A percentile compares a stretch with the other conserved stretches of the same genome.
phyloP scores from a whole-genome alignment of 1,140 invertebrate species.

The Mya arenaria region DNA sequence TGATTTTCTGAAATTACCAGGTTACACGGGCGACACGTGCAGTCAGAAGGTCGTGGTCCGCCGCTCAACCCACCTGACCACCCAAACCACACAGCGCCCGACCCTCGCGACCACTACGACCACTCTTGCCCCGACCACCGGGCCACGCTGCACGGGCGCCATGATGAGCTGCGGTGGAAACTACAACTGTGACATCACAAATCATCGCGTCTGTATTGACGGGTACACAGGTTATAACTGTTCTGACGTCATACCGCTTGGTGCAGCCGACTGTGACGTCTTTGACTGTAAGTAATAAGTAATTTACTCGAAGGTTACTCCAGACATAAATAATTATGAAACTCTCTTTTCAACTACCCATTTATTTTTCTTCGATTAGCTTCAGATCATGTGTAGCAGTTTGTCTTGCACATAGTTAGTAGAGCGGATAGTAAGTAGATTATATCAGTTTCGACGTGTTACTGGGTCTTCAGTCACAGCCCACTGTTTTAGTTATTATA shows the following conservation, averaged over 20 bases:
- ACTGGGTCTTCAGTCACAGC: too few relatives aligned
- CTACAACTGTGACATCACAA: neutral
- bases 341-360: too few relatives aligned
- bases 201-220: slow-evolving; percentile 13
- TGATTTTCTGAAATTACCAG: too few relatives aligned
- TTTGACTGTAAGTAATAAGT: slow-evolving; percentile 49
- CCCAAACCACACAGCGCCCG: neutral
- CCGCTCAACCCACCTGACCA: slow-evolving; percentile 31
- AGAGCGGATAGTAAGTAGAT: too few relatives aligned
- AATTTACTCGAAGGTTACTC: too few relatives aligned
- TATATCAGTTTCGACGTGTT: too few relatives aligned
- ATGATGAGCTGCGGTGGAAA: slow-evolving; percentile 29
- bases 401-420: too few relatives aligned
- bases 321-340: too few relatives aligned
- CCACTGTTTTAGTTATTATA: too few relatives aligned
- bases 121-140: neutral
- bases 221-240: slow-evolving; percentile 31
- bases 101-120: slow-evolving; percentile 2
- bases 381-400: too few relatives aligned
- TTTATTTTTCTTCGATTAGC: too few relatives aligned
- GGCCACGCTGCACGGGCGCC: neutral
- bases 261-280: slow-evolving; percentile 12
- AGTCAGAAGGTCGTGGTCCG: neutral
- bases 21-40: slow-evolving; percentile 18
- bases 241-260: slow-evolving; percentile 5